Evolutionary conservation across 2,888 invertebrate species (phyloP), one percentile per base, ranked within the genome.

Genomic region (Biston betularia): DNA sequence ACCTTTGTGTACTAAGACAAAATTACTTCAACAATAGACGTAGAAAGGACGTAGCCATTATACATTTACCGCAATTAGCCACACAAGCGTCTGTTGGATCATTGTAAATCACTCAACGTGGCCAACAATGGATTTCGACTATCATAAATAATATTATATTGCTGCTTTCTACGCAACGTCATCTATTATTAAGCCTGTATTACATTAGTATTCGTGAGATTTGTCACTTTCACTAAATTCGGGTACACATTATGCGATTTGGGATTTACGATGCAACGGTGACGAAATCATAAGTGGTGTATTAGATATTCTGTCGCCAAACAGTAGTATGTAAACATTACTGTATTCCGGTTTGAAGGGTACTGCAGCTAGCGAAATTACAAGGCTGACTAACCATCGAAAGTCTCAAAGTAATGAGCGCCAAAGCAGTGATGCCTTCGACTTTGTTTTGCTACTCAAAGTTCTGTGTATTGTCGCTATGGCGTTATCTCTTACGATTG

Each of bases 161-260:
- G 76, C 68, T 83, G 87, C 90, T 92, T 92, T 90, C 90, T 89
- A 90, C 82, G 75, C 72, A 73, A 74, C 78, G 77, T 72, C 75
- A 88, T 90, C 90, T 86, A 88, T 90, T 92, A 92, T 90, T 88
- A 89, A 81, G 79, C 72, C 77, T 77, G 83, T 80, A 83, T 83
- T 83, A 84, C 84, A 86, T 84, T 83, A 82, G 77, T 81, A 86
- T 82, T 85, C 84, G 85, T 86, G 88, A 85, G 86, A 88, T 87
- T 88, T 86, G 81, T 82, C 85, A 90, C 92, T 92, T 92, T 92
- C 92, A 87, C 92, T 86, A 84, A 85, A 86, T 87, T 88, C 80
- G 83, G 81, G 80, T 78, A 78, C 84, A 86, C 64, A 88, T 92
- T 91, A 89, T 87, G 88, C 85, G 90, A 91, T 89, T 86, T 86